Evolutionary conservation across 92 coral and sea anemone species (phyloP).

Genomic region (Anthopleura xanthogrammica): DNA sequence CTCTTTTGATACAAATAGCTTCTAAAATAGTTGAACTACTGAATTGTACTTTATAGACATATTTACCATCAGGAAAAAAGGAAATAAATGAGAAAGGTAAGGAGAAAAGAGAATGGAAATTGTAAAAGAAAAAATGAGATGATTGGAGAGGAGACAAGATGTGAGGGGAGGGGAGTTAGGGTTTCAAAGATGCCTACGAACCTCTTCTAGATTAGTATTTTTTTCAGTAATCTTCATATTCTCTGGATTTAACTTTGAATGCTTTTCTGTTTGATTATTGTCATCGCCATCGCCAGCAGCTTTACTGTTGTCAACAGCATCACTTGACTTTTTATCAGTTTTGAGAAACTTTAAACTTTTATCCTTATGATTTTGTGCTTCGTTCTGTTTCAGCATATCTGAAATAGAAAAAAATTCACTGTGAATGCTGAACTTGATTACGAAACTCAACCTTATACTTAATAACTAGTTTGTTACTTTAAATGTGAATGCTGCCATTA

Average conservation of each 20-base stretch:
- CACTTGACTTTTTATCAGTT: not conserved
- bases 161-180: not conserved
- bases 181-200: not conserved
- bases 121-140: not conserved
- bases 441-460: too few relatives aligned
- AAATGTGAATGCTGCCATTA: too few relatives aligned
- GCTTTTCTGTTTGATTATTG: not conserved
- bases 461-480: too few relatives aligned
- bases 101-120: not conserved
- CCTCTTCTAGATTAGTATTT: not conserved
- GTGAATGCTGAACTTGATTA: not conserved
- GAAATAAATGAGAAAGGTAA: not conserved
- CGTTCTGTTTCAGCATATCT: not conserved
- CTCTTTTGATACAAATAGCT: too few relatives aligned
- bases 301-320: not conserved
- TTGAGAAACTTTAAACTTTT: constrained; percentile 9
- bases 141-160: not conserved
- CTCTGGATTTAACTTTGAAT: constrained; percentile 4
- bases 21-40: too few relatives aligned
- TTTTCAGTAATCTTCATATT: constrained; percentile 9
- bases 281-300: constrained; percentile 1
- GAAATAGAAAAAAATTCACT: not conserved
- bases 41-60: not conserved
- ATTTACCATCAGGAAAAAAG: not conserved
- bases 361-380: not conserved